These are phyloP conservation scores for Paramormyrops kingsleyae DNA, from an alignment of 2,113 vertebrate species.

Conservation along the genomic window DNA sequence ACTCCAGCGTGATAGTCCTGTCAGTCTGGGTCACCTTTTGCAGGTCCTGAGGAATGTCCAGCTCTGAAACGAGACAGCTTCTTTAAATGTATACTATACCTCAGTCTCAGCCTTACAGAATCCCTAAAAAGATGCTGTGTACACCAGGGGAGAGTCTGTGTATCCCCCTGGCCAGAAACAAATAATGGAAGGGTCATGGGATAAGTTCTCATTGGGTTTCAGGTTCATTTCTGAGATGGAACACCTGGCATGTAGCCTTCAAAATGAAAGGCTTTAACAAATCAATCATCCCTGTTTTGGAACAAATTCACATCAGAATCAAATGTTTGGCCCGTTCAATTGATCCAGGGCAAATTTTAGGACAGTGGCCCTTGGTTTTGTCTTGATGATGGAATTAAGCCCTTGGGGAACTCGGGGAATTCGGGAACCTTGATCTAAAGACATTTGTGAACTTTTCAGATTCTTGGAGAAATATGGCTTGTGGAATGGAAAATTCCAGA, in stretches of 20 bases:
- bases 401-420: background rate
- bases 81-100: background rate
- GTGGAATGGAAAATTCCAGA: background rate
- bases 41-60: constrained; percentile 77
- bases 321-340: background rate
- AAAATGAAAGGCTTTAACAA: background rate
- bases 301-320: background rate
- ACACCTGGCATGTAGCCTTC: background rate
- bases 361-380: background rate
- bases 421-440: background rate
- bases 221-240: background rate
- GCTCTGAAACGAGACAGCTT: constrained; percentile 47
- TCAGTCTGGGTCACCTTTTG: constrained; percentile 75
- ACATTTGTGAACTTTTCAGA: background rate
- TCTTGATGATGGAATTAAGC: background rate
- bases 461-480: background rate
- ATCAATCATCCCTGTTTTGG: background rate
- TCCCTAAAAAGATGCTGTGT: background rate
- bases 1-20: constrained; percentile 76
- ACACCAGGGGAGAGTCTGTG: background rate
- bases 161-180: background rate
- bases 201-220: background rate
- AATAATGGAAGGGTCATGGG: background rate
- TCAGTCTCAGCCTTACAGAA: background rate
- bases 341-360: background rate